Conservation (phyloP, 2,113 vertebrate genomes). For the Amphiprion percula region DNA sequence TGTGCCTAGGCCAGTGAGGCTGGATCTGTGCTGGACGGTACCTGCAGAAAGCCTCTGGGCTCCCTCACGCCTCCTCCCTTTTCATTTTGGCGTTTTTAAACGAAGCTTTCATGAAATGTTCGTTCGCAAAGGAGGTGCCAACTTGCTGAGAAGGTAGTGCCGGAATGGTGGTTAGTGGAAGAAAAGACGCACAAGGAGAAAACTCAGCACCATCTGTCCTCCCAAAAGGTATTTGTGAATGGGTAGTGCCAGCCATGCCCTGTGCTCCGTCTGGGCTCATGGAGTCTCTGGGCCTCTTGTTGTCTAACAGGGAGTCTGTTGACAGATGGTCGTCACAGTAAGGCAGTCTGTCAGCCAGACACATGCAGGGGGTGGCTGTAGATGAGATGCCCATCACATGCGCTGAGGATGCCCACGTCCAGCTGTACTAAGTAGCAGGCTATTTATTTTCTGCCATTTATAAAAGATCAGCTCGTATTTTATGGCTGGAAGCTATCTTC, state of each 20-base stretch:
- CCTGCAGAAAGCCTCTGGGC: conserved; percentile 61
- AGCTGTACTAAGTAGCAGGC: background rate
- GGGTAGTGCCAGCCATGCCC: conserved; percentile 54
- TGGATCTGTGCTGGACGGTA: conserved; percentile 61
- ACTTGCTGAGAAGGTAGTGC: conserved; percentile 40
- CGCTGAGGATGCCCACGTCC: background rate
- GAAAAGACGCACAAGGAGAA: conserved; percentile 61
- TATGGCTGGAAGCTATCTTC: background rate
- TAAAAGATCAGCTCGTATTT: no score
- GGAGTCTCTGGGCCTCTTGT: conserved; percentile 47
- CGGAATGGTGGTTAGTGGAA: conserved; percentile 45
- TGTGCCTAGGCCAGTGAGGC: conserved; percentile 63
- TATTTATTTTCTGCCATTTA: background rate
- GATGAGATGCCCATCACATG: conserved; percentile 18
- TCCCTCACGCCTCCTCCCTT: conserved; percentile 22
- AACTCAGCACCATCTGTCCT: conserved; percentile 74
- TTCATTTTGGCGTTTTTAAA: conserved; percentile 35
- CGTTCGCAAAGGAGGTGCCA: conserved; percentile 65
- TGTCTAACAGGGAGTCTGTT: conserved; percentile 55
- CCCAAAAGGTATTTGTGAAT: conserved; percentile 64
- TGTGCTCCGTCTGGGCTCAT: conserved; percentile 23
- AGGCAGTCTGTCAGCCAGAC: conserved; percentile 65
- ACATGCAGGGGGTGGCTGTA: conserved; percentile 35
- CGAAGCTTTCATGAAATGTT: conserved; percentile 61
- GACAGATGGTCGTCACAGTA: conserved; percentile 80